Percentiles rank a stretch among this genome's conserved stretches.
Conservation (phyloP, 2,113 vertebrate genomes). For the Mesitornis unicolor region DNA sequence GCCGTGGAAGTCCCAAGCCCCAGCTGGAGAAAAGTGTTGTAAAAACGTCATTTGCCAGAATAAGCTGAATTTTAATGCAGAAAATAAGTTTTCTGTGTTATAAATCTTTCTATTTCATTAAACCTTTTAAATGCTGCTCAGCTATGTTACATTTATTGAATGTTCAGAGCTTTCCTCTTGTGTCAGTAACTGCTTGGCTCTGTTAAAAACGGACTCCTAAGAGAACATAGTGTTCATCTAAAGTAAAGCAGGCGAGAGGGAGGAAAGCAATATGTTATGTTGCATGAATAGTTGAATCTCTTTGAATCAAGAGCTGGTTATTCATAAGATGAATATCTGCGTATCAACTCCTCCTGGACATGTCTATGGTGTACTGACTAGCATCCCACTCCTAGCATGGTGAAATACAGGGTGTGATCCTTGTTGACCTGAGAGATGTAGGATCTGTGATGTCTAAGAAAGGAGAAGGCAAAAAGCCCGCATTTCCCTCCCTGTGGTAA, state of each 20-base stretch:
- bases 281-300: background rate
- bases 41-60: background rate
- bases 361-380: background rate
- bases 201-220: background rate
- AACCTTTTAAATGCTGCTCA: background rate
- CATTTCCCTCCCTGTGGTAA: background rate
- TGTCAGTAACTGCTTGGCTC: background rate
- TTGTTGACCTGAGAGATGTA: background rate
- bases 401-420: background rate
- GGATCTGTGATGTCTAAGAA: background rate
- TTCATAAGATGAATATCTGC: background rate
- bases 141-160: background rate
- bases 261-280: background rate
- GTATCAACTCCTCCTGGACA: background rate
- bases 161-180: background rate
- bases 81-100: background rate
- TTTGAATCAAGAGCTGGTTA: background rate
- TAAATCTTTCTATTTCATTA: background rate
- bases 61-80: background rate
- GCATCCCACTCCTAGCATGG: background rate
- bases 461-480: background rate
- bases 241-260: background rate
- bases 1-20: background rate
- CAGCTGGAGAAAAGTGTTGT: background rate
- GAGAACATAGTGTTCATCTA: background rate